A percentile compares a stretch with the other conserved stretches of the same genome.
Evolutionary conservation across 2,113 vertebrate species (phyloP).

Genomic region (Talpa occidentalis): DNA sequence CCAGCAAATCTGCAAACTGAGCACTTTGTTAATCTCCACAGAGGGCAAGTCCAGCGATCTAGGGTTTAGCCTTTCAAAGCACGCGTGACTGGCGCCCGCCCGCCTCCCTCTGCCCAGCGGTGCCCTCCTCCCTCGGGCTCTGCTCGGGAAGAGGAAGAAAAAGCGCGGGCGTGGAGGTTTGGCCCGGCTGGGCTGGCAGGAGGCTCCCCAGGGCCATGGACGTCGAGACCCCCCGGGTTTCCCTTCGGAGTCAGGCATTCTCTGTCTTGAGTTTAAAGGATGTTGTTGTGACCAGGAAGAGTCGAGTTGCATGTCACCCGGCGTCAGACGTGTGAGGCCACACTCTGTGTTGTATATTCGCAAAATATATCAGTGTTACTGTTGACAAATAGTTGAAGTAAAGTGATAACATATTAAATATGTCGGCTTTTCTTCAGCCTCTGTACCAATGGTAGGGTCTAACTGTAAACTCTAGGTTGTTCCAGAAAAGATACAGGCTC

Average conservation of each 20-base stretch:
- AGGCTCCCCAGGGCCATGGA: conserved; percentile 52
- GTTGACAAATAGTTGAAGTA: conserved; percentile 91
- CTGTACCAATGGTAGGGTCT: conserved; percentile 87
- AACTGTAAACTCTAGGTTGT: conserved; percentile 88
- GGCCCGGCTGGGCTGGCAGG: neutral
- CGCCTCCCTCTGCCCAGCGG: neutral
- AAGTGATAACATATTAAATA: conserved; percentile 93
- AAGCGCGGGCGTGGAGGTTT: neutral
- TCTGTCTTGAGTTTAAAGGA: conserved; percentile 87
- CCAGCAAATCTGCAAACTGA: conserved; percentile 87
- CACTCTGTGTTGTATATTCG: conserved; percentile 92
- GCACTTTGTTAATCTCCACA: conserved; percentile 85
- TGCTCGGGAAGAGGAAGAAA: neutral
- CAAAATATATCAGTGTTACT: conserved; percentile 93
- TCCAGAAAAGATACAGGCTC: conserved; percentile 89
- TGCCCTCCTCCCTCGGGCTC: conserved; percentile 77
- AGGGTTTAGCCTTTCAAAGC: conserved; percentile 82
- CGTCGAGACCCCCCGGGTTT: conserved; percentile 72
- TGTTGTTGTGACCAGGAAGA: conserved; percentile 81
- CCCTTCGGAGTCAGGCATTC: conserved; percentile 74
- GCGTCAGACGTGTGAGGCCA: conserved; percentile 88
- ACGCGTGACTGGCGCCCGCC: conserved; percentile 71
- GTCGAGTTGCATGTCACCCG: conserved; percentile 90
- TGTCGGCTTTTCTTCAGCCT: conserved; percentile 89
- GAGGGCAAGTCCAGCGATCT: conserved; percentile 85